Base-by-base conservation (phyloP, 2,113 vertebrate genomes). In the Sprattus sprattus region DNA sequence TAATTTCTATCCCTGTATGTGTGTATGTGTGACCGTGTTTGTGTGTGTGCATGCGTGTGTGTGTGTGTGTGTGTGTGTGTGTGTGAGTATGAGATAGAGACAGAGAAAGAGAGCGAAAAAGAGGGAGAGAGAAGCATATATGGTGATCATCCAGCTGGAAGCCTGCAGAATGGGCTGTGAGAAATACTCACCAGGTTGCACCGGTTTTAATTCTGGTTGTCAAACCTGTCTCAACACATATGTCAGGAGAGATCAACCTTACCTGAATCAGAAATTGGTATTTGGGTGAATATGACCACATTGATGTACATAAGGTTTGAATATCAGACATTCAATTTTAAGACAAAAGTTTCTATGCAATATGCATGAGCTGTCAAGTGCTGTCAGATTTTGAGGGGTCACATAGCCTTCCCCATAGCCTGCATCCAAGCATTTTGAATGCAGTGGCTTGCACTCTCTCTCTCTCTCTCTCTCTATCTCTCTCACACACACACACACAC, bases 401-500 rank as follows among this genome's bases (percentile, higher is more conserved):
- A 67, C n/a, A 67, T 67, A 67, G n/a, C n/a, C 28, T 64, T 64
- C n/a, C n/a, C 64, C n/a, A n/a, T 9, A 64, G 57, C 22, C 22
- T 7, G 22, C 22, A 22, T 57, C 13, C 18, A 57, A 16, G 16
- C 0, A 18, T 57, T 57, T 16, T 57, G 52, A 57, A 57, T 16
- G 52, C 60, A 85, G 67, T 89, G 45, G 84, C 57, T 85, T 85
- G 22, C 54, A 6, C 4, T 6, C 64, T 39, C 67, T 20, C 47
- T 47, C 64, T 28, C 52, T 83, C 32, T 67, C 44, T 32, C 60
- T 20, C 46, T 44, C 52, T 85, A 46, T 83, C 75, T 82, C 86
- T 10, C 84, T 84, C 82, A 67, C 22, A n/a, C 18, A 5, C 20
- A 5, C 18, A n/a, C 60, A n/a, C 18, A n/a, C 60, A n/a, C 18